Evolutionary conservation across 2,888 invertebrate genomes (phyloP).

Genomic region (Drosophila pseudotakahashii): DNA sequence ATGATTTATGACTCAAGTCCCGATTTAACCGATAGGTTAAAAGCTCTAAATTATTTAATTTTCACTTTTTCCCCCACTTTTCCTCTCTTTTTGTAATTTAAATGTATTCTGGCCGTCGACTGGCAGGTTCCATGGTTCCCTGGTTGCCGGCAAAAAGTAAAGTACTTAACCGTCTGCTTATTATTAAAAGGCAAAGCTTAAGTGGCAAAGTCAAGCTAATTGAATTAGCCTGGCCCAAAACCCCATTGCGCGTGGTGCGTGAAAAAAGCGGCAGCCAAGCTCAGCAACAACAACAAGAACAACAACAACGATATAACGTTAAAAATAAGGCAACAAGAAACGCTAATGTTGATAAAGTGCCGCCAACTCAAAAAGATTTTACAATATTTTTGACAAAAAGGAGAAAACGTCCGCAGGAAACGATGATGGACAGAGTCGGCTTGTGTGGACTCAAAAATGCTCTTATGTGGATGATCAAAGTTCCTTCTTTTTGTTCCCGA

Average conservation of each 20-base stretch:
- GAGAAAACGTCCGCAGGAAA: conserved; percentile 7
- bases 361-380: conserved; percentile 63
- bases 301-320: conserved; percentile 4
- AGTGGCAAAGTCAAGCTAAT: conserved; percentile 78
- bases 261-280: conserved; percentile 61
- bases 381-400: conserved; percentile 42
- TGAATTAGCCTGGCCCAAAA: conserved; percentile 71
- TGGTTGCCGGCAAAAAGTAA: conserved; percentile 51
- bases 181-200: conserved; percentile 76
- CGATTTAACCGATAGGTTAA: conserved; percentile 54
- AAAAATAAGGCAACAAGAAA: conserved; percentile 59
- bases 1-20: conserved; percentile 41
- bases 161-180: conserved; percentile 74
- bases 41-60: conserved; percentile 17
- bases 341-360: conserved; percentile 70
- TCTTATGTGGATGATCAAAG: not conserved
- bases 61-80: not conserved
- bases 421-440: not conserved
- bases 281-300: conserved; percentile 15
- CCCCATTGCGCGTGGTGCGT: conserved; percentile 61
- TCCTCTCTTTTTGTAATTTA: conserved; percentile 11
- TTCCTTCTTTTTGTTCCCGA: too few species aligned
- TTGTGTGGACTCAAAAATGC: not conserved
- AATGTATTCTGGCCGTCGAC: conserved; percentile 7
- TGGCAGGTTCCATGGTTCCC: conserved; percentile 13